Conservation (phyloP, 2,888 invertebrate genomes). For the Adineta ricciae region DNA sequence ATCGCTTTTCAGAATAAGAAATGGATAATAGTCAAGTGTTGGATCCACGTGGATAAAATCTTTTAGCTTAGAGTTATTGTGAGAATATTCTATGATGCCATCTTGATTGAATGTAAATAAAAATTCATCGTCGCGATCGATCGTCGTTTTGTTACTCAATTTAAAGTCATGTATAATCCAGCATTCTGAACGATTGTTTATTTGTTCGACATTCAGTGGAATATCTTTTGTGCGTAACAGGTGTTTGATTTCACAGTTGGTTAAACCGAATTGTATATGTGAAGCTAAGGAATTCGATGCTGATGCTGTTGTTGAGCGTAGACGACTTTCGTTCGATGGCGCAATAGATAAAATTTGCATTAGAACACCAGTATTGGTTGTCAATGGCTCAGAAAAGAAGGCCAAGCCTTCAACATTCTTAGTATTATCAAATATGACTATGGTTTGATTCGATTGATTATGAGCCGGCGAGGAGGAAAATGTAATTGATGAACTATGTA, state of each 20-base stretch:
- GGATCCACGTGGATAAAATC: constrained; percentile 15
- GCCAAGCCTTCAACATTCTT: not conserved
- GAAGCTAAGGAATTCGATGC: not conserved
- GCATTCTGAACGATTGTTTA: constrained; percentile 3
- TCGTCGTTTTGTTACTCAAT: not conserved
- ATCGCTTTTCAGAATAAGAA: not conserved
- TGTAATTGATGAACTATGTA: constrained; percentile 2
- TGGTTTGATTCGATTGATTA: not conserved
- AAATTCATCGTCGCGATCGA: constrained; percentile 1
- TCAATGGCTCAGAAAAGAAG: not conserved
- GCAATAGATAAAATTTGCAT: not conserved
- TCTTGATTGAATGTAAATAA: constrained; percentile 8
- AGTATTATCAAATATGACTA: not conserved
- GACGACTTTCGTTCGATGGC: not conserved
- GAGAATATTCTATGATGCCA: not conserved
- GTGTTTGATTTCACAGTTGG: not conserved
- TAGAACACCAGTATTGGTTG: not conserved
- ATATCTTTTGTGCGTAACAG: not conserved
- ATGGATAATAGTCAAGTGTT: not conserved
- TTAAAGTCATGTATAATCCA: constrained; percentile 3
- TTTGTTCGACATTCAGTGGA: not conserved
- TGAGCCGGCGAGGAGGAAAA: not conserved
- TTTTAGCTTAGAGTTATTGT: not conserved
- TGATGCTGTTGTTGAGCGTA: not conserved
- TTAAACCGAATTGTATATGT: constrained; percentile 16